phyloP scores from a whole-genome alignment of 2,888 invertebrate species.

The Watsonalla binaria region DNA sequence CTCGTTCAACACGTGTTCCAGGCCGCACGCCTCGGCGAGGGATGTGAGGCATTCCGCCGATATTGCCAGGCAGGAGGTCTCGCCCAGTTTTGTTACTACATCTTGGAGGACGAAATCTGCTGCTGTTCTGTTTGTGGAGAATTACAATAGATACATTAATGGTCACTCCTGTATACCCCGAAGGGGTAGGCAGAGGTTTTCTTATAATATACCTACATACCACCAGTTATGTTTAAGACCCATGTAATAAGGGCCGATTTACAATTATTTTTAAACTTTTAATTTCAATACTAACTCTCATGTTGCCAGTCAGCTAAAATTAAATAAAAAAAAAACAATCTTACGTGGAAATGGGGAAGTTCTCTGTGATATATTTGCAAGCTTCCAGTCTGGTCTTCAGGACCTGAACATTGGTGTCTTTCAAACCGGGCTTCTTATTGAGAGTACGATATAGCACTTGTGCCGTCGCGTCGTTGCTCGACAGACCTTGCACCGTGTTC shows the following conservation, averaged over 20 bases:
- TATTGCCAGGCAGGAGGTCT: slow-evolving; percentile 86
- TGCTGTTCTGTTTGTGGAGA: slow-evolving; percentile 72
- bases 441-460: slow-evolving; percentile 87
- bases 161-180: too few species aligned
- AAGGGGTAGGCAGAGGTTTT: background rate
- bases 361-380: slow-evolving; percentile 87
- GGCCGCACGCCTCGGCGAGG: slow-evolving; percentile 87
- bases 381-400: slow-evolving; percentile 89
- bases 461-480: slow-evolving; percentile 81
- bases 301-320: background rate
- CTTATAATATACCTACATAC: too few species aligned
- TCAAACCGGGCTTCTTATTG: slow-evolving; percentile 90
- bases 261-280: too few species aligned
- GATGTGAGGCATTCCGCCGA: slow-evolving; percentile 84
- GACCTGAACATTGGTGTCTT: slow-evolving; percentile 96
- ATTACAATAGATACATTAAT: too few species aligned
- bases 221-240: too few species aligned
- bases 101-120: slow-evolving; percentile 88
- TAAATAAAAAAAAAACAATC: slow-evolving; percentile 20
- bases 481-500: slow-evolving; percentile 79
- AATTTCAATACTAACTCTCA: background rate
- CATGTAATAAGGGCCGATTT: too few species aligned
- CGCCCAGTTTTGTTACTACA: slow-evolving; percentile 90
- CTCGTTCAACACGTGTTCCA: slow-evolving; percentile 86
- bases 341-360: slow-evolving; percentile 83